phyloP scores from a whole-genome alignment of 2,113 vertebrate species.

The Siniperca knerii region DNA sequence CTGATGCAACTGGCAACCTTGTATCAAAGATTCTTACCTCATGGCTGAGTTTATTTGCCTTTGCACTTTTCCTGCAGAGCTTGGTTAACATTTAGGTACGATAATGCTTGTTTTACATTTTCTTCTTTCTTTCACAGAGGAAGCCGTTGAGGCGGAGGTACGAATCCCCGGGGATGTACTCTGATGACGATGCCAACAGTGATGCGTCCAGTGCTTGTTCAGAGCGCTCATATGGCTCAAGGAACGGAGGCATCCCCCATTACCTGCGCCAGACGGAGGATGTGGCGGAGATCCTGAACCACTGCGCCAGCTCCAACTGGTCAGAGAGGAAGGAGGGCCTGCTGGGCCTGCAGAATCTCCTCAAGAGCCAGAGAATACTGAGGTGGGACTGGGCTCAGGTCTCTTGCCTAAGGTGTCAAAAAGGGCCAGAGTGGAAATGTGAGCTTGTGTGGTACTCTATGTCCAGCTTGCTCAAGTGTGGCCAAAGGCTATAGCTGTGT shows the following conservation, averaged over 20 bases:
- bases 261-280: conserved; percentile 97
- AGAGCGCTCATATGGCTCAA: conserved; percentile 94
- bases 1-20: conserved; percentile 21
- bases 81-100: background rate
- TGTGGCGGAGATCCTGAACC: conserved; percentile 97
- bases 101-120: fast-evolving
- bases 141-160: conserved; percentile 94
- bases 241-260: conserved; percentile 95
- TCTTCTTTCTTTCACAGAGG: conserved; percentile 83
- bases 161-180: conserved; percentile 97
- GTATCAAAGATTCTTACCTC: background rate
- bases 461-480: background rate
- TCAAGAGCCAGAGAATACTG: conserved; percentile 96
- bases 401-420: background rate
- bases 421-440: background rate
- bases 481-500: background rate
- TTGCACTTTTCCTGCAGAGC: background rate
- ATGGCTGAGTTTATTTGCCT: conserved; percentile 1
- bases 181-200: conserved; percentile 97
- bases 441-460: background rate
- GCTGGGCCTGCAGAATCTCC: conserved; percentile 95
- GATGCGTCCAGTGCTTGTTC: conserved; percentile 97
- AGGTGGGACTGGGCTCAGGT: conserved; percentile 82
- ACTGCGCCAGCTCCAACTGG: conserved; percentile 99
- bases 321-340: conserved; percentile 98